Percentiles rank a stretch among this genome's conserved stretches.
Evolutionary conservation across 2,797 vertebrate species (phyloP).

Genomic region (Luscinia luscinia): DNA sequence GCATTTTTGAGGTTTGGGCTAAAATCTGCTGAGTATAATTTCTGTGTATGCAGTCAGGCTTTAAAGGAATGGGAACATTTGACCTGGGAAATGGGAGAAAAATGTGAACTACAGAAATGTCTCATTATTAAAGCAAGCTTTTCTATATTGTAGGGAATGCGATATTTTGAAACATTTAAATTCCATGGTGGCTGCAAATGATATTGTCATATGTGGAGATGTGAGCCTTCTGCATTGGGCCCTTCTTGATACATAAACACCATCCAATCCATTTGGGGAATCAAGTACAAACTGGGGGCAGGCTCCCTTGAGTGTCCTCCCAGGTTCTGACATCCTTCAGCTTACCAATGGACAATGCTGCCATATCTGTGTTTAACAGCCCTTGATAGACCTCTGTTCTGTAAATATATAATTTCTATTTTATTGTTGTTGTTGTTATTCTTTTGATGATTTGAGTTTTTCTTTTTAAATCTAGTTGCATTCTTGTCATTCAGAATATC

Average conservation of each 20-base stretch:
- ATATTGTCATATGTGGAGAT: background rate
- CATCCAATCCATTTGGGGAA: background rate
- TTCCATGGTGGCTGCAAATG: background rate
- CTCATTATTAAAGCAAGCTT: background rate
- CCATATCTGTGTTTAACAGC: background rate
- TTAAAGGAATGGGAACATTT: background rate
- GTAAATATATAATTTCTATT: accelerated
- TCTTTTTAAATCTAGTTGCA: background rate
- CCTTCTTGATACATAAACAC: background rate
- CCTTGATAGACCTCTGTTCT: background rate
- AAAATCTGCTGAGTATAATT: background rate
- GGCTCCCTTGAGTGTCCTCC: background rate
- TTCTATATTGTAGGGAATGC: background rate
- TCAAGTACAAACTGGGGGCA: background rate
- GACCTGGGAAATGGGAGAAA: background rate
- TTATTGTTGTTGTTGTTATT: background rate
- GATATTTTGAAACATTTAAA: background rate
- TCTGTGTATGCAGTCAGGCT: background rate
- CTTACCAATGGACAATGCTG: background rate
- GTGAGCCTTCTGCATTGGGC: background rate
- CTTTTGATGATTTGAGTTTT: background rate
- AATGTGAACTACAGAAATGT: background rate
- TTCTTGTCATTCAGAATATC: background rate
- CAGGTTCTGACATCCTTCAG: background rate
- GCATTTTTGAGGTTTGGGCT: background rate